phyloP scores from a whole-genome alignment of 1,140 invertebrate species.

The Hycleus phaleratus region DNA sequence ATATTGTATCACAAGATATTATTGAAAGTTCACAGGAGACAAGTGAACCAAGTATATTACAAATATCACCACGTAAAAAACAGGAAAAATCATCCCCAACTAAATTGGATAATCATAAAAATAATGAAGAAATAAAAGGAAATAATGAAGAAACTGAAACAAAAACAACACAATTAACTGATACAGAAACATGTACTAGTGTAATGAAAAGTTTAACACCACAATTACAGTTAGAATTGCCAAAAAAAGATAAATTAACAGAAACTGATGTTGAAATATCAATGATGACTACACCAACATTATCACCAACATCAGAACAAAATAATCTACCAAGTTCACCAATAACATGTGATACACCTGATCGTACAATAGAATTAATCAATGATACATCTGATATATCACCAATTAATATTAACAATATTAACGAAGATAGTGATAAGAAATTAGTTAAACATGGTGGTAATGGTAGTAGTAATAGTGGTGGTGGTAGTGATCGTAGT shows the following conservation, averaged over 20 bases:
- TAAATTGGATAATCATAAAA: neutral
- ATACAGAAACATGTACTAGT: neutral
- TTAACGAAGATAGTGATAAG: conserved; percentile 12
- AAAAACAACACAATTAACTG: neutral
- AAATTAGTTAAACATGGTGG: no score
- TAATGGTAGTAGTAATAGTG: no score
- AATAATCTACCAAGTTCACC: conserved; percentile 33
- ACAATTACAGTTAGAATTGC: conserved; percentile 15
- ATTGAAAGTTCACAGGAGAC: conserved; percentile 8
- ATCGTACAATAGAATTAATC: conserved; percentile 46
- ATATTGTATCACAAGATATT: conserved; percentile 17
- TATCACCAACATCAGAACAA: neutral
- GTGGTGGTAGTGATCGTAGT: no score
- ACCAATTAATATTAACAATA: conserved; percentile 44
- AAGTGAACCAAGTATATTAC: neutral
- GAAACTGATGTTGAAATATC: neutral
- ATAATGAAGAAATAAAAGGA: neutral
- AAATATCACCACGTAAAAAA: neutral
- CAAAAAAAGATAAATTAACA: conserved; percentile 16
- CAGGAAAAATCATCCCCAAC: neutral
- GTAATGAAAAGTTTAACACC: neutral
- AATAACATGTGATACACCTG: conserved; percentile 37
- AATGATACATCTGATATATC: conserved; percentile 49
- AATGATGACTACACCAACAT: neutral
- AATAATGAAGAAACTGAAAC: neutral